Conservation (phyloP, 2,113 vertebrate genomes). For the Osmerus eperlanus region DNA sequence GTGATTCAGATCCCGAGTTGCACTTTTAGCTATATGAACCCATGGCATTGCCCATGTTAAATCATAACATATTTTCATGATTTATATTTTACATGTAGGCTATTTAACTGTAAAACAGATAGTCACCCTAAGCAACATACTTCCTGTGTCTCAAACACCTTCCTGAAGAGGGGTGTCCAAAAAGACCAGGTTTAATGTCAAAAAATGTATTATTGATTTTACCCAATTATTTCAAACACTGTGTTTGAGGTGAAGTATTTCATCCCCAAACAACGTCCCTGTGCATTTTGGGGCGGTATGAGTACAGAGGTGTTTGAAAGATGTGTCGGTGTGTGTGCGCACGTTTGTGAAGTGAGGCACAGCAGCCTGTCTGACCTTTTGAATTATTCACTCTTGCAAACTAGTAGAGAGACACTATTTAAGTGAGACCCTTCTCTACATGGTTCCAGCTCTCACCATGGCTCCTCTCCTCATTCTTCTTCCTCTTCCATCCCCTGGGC, state of each 20-base stretch:
- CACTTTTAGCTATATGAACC: too few species aligned
- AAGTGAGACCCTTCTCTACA: slow-evolving; percentile 21
- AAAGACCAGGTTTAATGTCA: slow-evolving; percentile 66
- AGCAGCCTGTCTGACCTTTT: slow-evolving; percentile 74
- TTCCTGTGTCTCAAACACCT: slow-evolving; percentile 33
- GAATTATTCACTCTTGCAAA: slow-evolving; percentile 72
- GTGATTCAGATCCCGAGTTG: too few species aligned
- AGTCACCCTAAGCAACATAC: slow-evolving; percentile 33
- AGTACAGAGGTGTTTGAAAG: neutral
- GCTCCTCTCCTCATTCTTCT: slow-evolving; percentile 18
- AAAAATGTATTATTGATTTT: slow-evolving; percentile 66
- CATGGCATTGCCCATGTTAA: too few species aligned
- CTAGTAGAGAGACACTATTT: slow-evolving; percentile 41
- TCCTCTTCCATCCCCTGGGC: slow-evolving; percentile 17
- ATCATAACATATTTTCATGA: too few species aligned
- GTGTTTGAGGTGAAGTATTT: slow-evolving; percentile 58
- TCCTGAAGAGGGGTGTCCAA: slow-evolving; percentile 1
- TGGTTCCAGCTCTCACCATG: slow-evolving; percentile 20
- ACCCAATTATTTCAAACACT: slow-evolving; percentile 63
- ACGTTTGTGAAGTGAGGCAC: slow-evolving; percentile 37
- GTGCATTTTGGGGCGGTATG: slow-evolving; percentile 36
- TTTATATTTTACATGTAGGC: too few species aligned
- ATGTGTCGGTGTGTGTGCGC: slow-evolving; percentile 1
- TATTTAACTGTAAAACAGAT: slow-evolving; percentile 1
- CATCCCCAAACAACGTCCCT: slow-evolving; percentile 47